Evolutionary conservation across 2,797 vertebrate genomes (phyloP).

Genomic region (Iguana delicatissima): DNA sequence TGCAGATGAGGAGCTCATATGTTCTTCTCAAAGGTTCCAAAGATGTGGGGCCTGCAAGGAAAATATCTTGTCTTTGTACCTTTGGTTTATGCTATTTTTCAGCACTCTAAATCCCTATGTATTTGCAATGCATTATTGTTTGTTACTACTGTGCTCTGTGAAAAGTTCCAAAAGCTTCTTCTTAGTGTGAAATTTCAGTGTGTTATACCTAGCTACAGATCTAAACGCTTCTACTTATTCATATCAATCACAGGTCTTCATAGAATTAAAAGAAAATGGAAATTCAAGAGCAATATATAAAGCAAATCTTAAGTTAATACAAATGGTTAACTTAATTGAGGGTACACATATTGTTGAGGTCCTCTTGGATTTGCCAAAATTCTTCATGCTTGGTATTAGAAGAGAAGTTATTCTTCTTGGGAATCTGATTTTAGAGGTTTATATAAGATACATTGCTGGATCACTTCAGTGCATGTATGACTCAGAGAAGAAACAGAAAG

Average conservation of each 20-base stretch:
- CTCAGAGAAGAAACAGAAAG: conserved; percentile 71
- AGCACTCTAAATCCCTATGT: neutral
- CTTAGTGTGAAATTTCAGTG: neutral
- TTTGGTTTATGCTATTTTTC: neutral
- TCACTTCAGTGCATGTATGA: conserved; percentile 70
- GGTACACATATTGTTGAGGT: conserved; percentile 50
- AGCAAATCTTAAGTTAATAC: neutral
- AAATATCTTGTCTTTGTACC: neutral
- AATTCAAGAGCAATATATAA: neutral
- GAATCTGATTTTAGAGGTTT: conserved; percentile 27
- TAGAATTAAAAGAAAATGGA: neutral
- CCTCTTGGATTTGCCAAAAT: neutral
- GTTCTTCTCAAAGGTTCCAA: neutral
- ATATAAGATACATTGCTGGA: conserved; percentile 45
- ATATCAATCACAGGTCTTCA: neutral
- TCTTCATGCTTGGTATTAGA: conserved; percentile 56
- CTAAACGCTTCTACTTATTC: neutral
- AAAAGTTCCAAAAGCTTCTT: neutral
- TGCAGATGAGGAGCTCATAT: neutral
- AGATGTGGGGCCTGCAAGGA: neutral
- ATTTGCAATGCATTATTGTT: neutral
- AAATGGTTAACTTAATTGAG: conserved; percentile 30
- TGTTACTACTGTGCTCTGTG: neutral
- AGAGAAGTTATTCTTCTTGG: conserved; percentile 63
- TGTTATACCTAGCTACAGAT: neutral